These are phyloP conservation scores for Prunella himalayana DNA, from an alignment of 2,113 vertebrate genomes.

Conservation along the genomic window DNA sequence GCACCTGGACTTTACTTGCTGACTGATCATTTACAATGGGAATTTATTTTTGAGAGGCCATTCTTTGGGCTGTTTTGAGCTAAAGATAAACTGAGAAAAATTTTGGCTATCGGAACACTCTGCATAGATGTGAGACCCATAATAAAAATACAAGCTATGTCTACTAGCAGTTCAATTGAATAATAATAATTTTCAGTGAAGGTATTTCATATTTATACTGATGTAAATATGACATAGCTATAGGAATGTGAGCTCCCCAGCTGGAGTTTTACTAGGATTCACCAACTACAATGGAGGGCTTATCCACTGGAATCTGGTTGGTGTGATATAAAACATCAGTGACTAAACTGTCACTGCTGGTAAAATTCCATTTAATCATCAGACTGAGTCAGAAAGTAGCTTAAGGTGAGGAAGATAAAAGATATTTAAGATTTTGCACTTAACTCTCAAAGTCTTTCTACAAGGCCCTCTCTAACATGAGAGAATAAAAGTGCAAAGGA, in stretches of 20 bases:
- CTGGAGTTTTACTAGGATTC: neutral
- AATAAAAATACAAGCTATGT: neutral
- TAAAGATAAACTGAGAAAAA: neutral
- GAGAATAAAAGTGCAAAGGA: neutral
- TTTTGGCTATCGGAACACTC: neutral
- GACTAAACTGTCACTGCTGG: neutral
- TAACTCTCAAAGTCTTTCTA: neutral
- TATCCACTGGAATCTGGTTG: neutral
- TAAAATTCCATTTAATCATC: neutral
- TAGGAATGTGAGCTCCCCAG: neutral
- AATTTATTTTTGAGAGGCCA: neutral
- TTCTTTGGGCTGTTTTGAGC: neutral
- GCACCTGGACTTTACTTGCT: neutral
- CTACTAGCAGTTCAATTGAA: neutral
- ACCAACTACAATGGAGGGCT: neutral
- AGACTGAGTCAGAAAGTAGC: neutral
- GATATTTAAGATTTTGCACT: neutral
- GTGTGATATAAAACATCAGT: neutral
- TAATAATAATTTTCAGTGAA: neutral
- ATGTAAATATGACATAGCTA: neutral
- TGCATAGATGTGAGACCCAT: neutral
- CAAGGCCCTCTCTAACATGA: neutral
- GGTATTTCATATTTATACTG: neutral
- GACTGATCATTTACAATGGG: neutral
- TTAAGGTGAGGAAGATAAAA: neutral